Evolutionary conservation across 2,888 invertebrate species (phyloP).

Genomic region (Nezara viridula): DNA sequence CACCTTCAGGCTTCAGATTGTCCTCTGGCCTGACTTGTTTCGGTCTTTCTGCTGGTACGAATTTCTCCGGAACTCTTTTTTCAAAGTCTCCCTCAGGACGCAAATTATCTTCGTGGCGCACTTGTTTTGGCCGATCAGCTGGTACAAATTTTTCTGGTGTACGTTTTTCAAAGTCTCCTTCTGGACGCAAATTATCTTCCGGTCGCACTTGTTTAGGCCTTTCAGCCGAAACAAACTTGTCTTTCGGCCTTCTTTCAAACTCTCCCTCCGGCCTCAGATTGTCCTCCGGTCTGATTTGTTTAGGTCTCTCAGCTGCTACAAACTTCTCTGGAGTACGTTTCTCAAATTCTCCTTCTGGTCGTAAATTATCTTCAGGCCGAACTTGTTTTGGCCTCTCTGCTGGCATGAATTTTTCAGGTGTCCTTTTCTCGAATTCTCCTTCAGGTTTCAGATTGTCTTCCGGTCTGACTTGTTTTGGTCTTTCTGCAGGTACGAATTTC

Average conservation of each 20-base stretch:
- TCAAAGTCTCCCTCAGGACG: conserved; percentile 71
- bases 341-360: conserved; percentile 69
- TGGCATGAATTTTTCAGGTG: conserved; percentile 69
- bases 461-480: conserved; percentile 67
- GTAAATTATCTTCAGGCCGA: conserved; percentile 68
- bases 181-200: conserved; percentile 67
- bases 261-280: conserved; percentile 74
- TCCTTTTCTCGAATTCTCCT: conserved; percentile 68
- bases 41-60: conserved; percentile 67
- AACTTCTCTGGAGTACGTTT: conserved; percentile 69
- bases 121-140: conserved; percentile 66
- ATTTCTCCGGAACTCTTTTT: conserved; percentile 67
- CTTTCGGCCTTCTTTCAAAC: conserved; percentile 68
- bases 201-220: conserved; percentile 67
- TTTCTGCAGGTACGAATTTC: conserved; percentile 68
- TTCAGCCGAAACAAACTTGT: conserved; percentile 65
- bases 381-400: conserved; percentile 70
- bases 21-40: conserved; percentile 67
- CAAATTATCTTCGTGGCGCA: conserved; percentile 72
- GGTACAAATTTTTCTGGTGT: conserved; percentile 67
- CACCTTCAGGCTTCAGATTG: conserved; percentile 71
- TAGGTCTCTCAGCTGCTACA: conserved; percentile 70
- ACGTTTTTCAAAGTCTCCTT: conserved; percentile 69
- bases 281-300: conserved; percentile 70
- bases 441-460: conserved; percentile 71